phyloP scores from a whole-genome alignment of 2,113 vertebrate species.

The Misgurnus mizolepis region DNA sequence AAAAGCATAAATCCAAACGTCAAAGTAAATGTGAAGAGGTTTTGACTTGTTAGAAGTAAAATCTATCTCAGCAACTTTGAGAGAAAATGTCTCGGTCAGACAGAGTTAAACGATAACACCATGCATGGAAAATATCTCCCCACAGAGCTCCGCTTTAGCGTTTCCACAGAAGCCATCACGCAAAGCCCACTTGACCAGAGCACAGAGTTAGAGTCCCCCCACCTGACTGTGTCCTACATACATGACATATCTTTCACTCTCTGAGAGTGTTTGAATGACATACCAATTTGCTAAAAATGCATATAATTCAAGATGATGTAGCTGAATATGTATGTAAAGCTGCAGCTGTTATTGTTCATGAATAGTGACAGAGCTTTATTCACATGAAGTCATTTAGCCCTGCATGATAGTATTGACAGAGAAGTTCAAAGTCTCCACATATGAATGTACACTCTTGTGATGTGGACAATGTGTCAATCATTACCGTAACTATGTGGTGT shows the following conservation, averaged over 20 bases:
- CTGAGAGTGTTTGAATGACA: background rate
- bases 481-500: constrained; percentile 54
- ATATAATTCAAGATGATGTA: background rate
- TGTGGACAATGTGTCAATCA: constrained; percentile 57
- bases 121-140: constrained; percentile 42
- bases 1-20: background rate
- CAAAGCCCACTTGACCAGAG: constrained; percentile 68
- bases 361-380: background rate
- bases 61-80: background rate
- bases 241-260: background rate
- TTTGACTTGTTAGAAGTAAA: background rate
- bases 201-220: constrained; percentile 41
- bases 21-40: background rate
- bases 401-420: constrained; percentile 21
- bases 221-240: constrained; percentile 47
- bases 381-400: background rate
- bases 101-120: constrained; percentile 41
- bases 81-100: background rate
- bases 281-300: background rate
- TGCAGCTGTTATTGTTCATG: background rate
- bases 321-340: background rate
- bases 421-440: constrained; percentile 33
- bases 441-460: constrained; percentile 54
- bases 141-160: constrained; percentile 7
- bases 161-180: constrained; percentile 46